Conservation (phyloP, 30 jellyfish, hydroid and myxozoan genomes). For the Rhopilema esculentum region DNA sequence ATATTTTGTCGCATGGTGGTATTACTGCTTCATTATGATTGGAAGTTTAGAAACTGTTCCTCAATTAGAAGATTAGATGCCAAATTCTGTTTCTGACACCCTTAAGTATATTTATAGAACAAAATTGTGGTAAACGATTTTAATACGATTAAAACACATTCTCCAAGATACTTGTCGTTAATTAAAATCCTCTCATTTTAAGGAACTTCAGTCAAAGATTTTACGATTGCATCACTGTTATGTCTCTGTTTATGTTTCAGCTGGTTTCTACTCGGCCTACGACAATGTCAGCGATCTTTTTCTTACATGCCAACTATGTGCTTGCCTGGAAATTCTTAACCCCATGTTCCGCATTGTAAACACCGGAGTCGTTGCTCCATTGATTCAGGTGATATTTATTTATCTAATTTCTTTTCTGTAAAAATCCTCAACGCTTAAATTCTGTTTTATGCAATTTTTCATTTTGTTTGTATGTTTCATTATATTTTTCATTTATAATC, state of each 20-base stretch:
- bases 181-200: not conserved
- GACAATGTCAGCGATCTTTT: constrained; percentile 92
- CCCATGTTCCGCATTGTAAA: constrained; percentile 93
- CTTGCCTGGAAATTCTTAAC: constrained; percentile 85
- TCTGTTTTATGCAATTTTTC: not conserved
- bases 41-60: no score
- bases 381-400: constrained; percentile 77
- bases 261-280: constrained; percentile 70
- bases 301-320: constrained; percentile 89
- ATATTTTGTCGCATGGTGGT: no score
- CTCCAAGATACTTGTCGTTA: no score
- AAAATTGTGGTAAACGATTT: no score
- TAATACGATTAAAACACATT: no score
- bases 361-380: constrained; percentile 96
- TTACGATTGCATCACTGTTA: not conserved
- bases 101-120: no score
- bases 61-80: no score
- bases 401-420: not conserved
- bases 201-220: not conserved
- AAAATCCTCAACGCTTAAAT: not conserved
- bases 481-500: no score
- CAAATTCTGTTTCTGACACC: no score
- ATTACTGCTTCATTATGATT: no score
- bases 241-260: constrained; percentile 38
- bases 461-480: not conserved